Percentiles rank a stretch among this genome's conserved stretches.
Evolutionary conservation across 2,113 vertebrate species (phyloP).

Genomic region (Amblyopsis rosae): DNA sequence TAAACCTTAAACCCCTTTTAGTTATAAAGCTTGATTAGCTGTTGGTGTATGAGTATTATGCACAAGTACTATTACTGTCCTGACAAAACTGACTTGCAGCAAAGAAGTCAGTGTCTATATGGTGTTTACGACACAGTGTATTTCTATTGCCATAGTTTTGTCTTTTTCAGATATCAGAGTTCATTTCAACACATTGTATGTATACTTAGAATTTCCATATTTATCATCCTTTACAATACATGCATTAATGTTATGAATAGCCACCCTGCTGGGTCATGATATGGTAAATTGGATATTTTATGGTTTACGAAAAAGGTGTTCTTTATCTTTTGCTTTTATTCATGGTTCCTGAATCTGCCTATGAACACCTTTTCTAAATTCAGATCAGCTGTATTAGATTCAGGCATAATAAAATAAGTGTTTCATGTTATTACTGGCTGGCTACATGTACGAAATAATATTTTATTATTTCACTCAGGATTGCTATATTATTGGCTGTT

Average conservation of each 20-base stretch:
- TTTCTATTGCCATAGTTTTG: slow-evolving; percentile 62
- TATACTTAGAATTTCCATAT: slow-evolving; percentile 71
- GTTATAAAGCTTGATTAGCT: slow-evolving; percentile 27
- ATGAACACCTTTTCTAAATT: slow-evolving; percentile 61
- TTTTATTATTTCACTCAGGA: slow-evolving; percentile 18
- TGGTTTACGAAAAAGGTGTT: slow-evolving; percentile 66
- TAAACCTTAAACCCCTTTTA: neutral
- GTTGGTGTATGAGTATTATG: slow-evolving; percentile 42
- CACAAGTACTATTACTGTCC: slow-evolving; percentile 56
- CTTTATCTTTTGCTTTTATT: slow-evolving; percentile 74
- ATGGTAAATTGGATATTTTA: slow-evolving; percentile 79
- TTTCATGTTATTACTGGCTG: slow-evolving; percentile 37
- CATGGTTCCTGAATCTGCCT: slow-evolving; percentile 53
- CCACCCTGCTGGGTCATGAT: slow-evolving; percentile 73
- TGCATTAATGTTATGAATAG: slow-evolving; percentile 67
- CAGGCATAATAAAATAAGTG: slow-evolving; percentile 53
- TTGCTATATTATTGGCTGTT: slow-evolving; percentile 15
- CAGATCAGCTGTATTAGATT: slow-evolving; percentile 68
- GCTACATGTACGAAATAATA: slow-evolving; percentile 17
- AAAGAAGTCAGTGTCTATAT: slow-evolving; percentile 50
- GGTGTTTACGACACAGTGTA: slow-evolving; percentile 42
- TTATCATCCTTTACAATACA: slow-evolving; percentile 68
- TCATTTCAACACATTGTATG: slow-evolving; percentile 51
- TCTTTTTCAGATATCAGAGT: slow-evolving; percentile 66
- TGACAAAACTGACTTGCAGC: slow-evolving; percentile 64